Evolutionary conservation across 2,113 vertebrate genomes (phyloP).

Genomic region (Diphyllodes magnificus): DNA sequence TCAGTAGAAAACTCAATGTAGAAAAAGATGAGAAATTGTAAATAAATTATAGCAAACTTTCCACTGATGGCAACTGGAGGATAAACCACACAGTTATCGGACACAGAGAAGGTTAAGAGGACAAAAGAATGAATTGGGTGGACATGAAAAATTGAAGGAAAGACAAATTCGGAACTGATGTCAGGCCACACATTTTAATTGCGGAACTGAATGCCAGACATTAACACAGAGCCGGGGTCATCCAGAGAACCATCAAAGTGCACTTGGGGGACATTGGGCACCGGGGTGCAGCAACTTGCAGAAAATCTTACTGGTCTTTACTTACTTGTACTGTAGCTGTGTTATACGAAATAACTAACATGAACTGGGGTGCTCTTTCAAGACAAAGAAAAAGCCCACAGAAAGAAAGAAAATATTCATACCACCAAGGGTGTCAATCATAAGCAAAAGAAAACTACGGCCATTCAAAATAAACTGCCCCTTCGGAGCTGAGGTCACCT

Average conservation of each 20-base stretch:
- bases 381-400: not conserved
- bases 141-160: conserved; percentile 58
- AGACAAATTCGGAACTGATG: conserved; percentile 60
- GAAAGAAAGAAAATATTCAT: not conserved
- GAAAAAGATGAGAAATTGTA: not conserved
- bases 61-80: not conserved
- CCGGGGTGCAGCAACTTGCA: not conserved
- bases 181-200: conserved; percentile 59
- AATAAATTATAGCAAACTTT: not conserved
- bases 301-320: not conserved
- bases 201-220: conserved; percentile 52
- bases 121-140: conserved; percentile 36
- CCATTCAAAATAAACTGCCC: conserved; percentile 46
- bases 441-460: not conserved
- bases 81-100: not conserved
- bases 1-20: not conserved
- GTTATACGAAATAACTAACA: not conserved
- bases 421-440: not conserved
- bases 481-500: not conserved
- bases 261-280: conserved; percentile 5
- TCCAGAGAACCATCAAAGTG: conserved; percentile 19
- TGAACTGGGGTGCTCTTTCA: not conserved
- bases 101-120: conserved; percentile 22
- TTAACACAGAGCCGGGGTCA: not conserved
- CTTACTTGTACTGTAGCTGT: not conserved